Evolutionary conservation across 2,113 vertebrate species (phyloP), one percentile per base, ranked within the genome.

Genomic region (Cyprinodon tularosa): DNA sequence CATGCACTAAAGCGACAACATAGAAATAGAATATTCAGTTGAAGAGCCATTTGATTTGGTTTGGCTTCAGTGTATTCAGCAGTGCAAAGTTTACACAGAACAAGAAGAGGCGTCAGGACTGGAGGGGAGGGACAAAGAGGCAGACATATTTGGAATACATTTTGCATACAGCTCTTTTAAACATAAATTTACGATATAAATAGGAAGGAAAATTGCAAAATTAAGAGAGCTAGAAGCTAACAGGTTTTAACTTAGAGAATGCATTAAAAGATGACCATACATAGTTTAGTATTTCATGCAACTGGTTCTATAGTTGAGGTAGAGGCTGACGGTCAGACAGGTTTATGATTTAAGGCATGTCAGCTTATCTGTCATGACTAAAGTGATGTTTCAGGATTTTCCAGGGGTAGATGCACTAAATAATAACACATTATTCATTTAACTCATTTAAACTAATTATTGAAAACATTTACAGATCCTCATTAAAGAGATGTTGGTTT

Each of bases 261-360:
- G 47, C 42, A 53, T 15, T 72, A 42, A 36, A 68, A 60, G 1
- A 0, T 11, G 29, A 9, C 2, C 68, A 15, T 38, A 42, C 12
- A 9, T 3, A 40, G 17, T 61, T 1, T 4, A 37, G 39, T 44
- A 22, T 63, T 78, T 76, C 57, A 5, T 57, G 61, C 39, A 29
- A 45, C 42, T 22, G 78, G 74, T 40, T 68, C 47, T 38, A 17
- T 66, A 62, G 29, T 66, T 83, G 85, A 91, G 84, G 84, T 83
- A 72, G 86, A 80, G 81, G 79, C 47, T 15, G 77, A 74, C 37
- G 15, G 62, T 10, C 7, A 50, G 70, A 78, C 10, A 57, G 60
- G 22, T n/a, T 40, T 47, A 1, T n/a, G 36, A 40, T 62, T 22
- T 71, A 85, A 83, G 79, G 83, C 79, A 78, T 74, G 66, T 63